These are phyloP conservation scores for Notolepis coatsorum DNA, from an alignment of 2,797 vertebrate species.

Conservation along the genomic window DNA sequence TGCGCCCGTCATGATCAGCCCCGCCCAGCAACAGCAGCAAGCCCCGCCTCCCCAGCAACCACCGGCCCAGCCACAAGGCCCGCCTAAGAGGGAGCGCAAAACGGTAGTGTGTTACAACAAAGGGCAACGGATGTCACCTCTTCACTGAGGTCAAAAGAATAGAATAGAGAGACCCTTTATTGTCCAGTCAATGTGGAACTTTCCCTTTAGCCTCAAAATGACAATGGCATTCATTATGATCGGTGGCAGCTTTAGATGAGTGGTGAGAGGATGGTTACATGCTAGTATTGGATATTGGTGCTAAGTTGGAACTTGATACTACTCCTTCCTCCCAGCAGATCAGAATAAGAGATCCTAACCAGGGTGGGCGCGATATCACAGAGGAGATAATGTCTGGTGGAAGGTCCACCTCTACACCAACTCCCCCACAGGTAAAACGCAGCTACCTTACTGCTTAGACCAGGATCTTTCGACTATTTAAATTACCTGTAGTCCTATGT, in stretches of 20 bases:
- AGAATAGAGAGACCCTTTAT: constrained; percentile 54
- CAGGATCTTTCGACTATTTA: not conserved
- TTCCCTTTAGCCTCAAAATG: constrained; percentile 68
- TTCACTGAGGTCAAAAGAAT: constrained; percentile 55
- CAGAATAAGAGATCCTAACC: constrained; percentile 98
- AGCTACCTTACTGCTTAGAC: not conserved
- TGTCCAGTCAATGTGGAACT: constrained; percentile 67
- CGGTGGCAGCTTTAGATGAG: constrained; percentile 36
- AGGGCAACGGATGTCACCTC: constrained; percentile 42
- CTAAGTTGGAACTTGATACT: constrained; percentile 4
- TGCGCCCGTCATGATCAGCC: constrained; percentile 89
- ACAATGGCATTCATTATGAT: constrained; percentile 52
- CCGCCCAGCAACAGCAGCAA: constrained; percentile 77
- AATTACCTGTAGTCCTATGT: not conserved
- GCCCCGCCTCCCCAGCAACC: constrained; percentile 79
- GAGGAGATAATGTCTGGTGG: constrained; percentile 99
- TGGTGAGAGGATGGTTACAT: constrained; percentile 18
- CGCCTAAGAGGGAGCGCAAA: constrained; percentile 92
- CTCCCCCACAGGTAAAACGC: constrained; percentile 91
- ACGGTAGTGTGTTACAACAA: constrained; percentile 83
- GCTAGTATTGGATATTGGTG: constrained; percentile 12
- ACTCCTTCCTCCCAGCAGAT: constrained; percentile 79
- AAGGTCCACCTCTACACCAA: constrained; percentile 92
- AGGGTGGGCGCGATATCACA: constrained; percentile 97
- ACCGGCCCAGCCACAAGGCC: constrained; percentile 81